Conservation (phyloP, 2,113 vertebrate genomes). For the Cromileptes altivelis region DNA sequence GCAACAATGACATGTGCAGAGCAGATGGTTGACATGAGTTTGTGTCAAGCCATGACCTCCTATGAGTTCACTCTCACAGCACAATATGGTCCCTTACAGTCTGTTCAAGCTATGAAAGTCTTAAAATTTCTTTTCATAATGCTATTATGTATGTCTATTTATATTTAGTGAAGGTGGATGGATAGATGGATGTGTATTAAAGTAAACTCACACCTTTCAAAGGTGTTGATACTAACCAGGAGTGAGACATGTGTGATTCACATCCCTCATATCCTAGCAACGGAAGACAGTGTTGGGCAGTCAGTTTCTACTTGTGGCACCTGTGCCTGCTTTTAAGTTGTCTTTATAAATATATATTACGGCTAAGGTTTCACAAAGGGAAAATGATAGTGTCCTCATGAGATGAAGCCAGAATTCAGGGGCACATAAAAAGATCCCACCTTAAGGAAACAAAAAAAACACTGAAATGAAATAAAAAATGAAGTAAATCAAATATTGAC, state of each 20-base stretch:
- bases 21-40: slow-evolving; percentile 40
- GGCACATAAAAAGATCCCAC: neutral
- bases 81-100: slow-evolving; percentile 16
- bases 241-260: slow-evolving; percentile 69
- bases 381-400: neutral
- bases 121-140: slow-evolving; percentile 17
- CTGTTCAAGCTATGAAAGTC: slow-evolving; percentile 25
- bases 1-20: slow-evolving; percentile 28
- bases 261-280: slow-evolving; percentile 79
- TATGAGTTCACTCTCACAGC: slow-evolving; percentile 39
- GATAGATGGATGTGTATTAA: slow-evolving; percentile 17
- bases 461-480: neutral
- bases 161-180: slow-evolving; percentile 26
- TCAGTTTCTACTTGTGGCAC: slow-evolving; percentile 63
- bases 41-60: slow-evolving; percentile 61
- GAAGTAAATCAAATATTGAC: slow-evolving; percentile 12
- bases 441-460: neutral
- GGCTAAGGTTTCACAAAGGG: slow-evolving; percentile 7
- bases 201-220: slow-evolving; percentile 38
- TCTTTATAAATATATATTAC: slow-evolving; percentile 5
- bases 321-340: slow-evolving; percentile 46
- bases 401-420: slow-evolving; percentile 12
- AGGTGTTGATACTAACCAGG: slow-evolving; percentile 69
- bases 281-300: slow-evolving; percentile 43
- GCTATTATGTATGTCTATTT: slow-evolving; percentile 28